Evolutionary conservation across 2,888 invertebrate genomes (phyloP), one percentile per base, ranked within the genome.

Genomic region (Germaria angustata): DNA sequence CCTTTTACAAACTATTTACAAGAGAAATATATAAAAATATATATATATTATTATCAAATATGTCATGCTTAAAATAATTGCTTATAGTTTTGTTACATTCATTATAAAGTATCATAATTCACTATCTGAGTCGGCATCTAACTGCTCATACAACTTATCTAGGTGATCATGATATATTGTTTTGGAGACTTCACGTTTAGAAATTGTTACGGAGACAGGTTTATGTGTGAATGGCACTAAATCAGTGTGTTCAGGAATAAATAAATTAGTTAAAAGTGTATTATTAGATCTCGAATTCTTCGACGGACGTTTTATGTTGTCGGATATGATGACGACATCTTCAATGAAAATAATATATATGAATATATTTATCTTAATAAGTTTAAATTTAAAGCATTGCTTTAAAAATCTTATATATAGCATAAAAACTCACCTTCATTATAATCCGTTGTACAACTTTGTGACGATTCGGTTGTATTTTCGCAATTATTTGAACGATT

Each of bases 71-170:
- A 5, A 28, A 28, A 28, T 5, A 28, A 3, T 28, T 28, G 28
- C 28, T 5, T 28, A 28, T 3, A 28, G 22, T 68, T 61, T 39
- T 76, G 69, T 2, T 81, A n/a, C n/a, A n/a, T n/a, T n/a, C n/a
- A 76, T 55, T 85, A 85, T 17, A 34, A 34, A 28, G 59, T 36
- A 80, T 80, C 80, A 83, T 65, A 78, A 75, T 9, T 88, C 88
- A 11, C 84, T 85, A 32, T 88, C 88, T 11, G 84, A 80, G 17
- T 88, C 87, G 0, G 87, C 86, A 83, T 88, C 86, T 24, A 88
- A 84, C 51, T 84, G 83, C 4, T 85, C 85, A 80, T 86, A 87
- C 32, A 87, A 75, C 41, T 85, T 86, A 57, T 86, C 84, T 4
- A 87, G 78, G n/a, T 86, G 85, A 66, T 87, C 86, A 49, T 63